These are phyloP conservation scores for Nerophis lumbriciformis DNA, from an alignment of 2,113 vertebrate genomes.

Conservation along the genomic window DNA sequence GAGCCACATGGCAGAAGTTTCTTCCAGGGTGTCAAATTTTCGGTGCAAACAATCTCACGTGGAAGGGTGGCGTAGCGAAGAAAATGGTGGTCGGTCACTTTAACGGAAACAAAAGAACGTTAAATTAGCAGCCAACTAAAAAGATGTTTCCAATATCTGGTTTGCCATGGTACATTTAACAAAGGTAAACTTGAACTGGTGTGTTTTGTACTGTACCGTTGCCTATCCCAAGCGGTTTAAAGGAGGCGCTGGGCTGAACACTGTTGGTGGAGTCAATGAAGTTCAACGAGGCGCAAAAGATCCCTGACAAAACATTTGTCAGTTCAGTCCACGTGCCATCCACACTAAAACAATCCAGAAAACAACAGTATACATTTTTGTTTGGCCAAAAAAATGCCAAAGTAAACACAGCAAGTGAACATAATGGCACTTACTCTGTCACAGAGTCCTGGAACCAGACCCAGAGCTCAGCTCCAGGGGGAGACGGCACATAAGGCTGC, in stretches of 20 bases:
- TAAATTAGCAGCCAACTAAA: not conserved
- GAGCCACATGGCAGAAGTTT: slow-evolving; percentile 94
- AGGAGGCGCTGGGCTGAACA: slow-evolving; percentile 90
- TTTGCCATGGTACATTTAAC: not conserved
- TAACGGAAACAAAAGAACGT: slow-evolving; percentile 11
- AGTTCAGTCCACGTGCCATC: slow-evolving; percentile 92
- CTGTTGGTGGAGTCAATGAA: slow-evolving; percentile 98
- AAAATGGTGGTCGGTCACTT: slow-evolving; percentile 85
- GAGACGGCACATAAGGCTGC: slow-evolving; percentile 84
- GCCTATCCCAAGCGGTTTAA: slow-evolving; percentile 89
- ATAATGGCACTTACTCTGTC: slow-evolving; percentile 77
- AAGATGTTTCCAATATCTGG: not conserved
- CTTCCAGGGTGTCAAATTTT: slow-evolving; percentile 98
- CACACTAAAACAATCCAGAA: slow-evolving; percentile 71
- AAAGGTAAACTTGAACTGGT: not conserved
- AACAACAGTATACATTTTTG: not conserved
- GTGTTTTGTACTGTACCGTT: slow-evolving; percentile 75
- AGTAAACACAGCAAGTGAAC: not conserved
- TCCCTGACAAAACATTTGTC: slow-evolving; percentile 91
- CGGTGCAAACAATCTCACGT: slow-evolving; percentile 92
- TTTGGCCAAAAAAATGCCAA: too few species aligned
- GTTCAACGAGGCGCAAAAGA: slow-evolving; percentile 97
- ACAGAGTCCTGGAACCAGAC: slow-evolving; percentile 94
- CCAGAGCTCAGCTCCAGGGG: slow-evolving; percentile 82
- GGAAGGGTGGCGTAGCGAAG: slow-evolving; percentile 91